Evolutionary conservation across 2,888 invertebrate species (phyloP).

Genomic region (Drosophila recens): DNA sequence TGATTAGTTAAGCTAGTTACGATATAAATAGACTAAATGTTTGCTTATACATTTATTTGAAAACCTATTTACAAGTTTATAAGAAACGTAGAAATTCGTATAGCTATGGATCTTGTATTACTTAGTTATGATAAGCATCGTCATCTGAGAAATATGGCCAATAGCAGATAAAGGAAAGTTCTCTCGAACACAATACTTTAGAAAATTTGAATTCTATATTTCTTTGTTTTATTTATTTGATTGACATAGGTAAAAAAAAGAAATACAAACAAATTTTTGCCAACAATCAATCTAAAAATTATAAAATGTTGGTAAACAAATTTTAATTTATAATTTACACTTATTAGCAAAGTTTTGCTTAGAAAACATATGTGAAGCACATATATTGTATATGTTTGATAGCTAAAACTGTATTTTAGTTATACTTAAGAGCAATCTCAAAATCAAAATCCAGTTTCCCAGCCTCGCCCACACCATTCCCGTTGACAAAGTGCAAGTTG

Average conservation of each 20-base stretch:
- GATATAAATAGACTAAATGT: neutral
- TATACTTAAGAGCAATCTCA: constrained; percentile 9
- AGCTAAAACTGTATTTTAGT: neutral
- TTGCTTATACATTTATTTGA: neutral
- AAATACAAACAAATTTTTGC: too few species aligned
- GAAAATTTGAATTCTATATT: too few species aligned
- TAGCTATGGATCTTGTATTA: too few species aligned
- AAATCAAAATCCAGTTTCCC: constrained; percentile 22
- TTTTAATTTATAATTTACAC: neutral
- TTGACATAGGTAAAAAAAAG: too few species aligned
- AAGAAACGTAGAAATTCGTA: too few species aligned
- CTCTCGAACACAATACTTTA: too few species aligned
- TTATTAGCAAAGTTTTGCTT: neutral
- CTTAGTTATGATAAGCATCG: too few species aligned
- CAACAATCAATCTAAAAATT: neutral
- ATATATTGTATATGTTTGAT: neutral
- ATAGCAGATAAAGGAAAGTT: too few species aligned
- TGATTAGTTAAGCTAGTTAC: neutral
- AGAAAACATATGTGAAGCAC: neutral
- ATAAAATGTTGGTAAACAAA: neutral
- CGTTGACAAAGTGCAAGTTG: neutral
- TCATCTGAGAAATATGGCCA: too few species aligned
- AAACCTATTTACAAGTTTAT: too few species aligned
- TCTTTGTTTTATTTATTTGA: too few species aligned
- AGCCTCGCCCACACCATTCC: constrained; percentile 18